A percentile compares a stretch with the other conserved stretches of the same genome.
Conservation (phyloP, 2,888 invertebrate genomes). For the Penaeus monodon region DNA sequence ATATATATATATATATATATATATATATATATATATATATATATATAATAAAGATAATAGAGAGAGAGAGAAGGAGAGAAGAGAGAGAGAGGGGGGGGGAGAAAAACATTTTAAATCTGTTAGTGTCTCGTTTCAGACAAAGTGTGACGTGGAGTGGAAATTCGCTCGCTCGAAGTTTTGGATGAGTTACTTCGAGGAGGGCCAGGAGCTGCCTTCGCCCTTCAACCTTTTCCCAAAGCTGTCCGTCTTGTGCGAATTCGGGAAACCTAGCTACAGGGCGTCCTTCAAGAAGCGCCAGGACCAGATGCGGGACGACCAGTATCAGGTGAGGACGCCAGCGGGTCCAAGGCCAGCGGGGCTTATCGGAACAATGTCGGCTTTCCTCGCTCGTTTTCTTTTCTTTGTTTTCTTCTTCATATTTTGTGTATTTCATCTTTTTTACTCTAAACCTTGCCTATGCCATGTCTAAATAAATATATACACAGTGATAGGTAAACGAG, state of each 20-base stretch:
- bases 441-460: too few species aligned
- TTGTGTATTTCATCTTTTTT: not conserved
- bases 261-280: not conserved
- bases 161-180: slow-evolving; percentile 93
- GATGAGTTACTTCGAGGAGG: slow-evolving; percentile 96
- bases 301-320: slow-evolving; percentile 56
- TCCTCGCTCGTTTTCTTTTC: not conserved
- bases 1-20: too few species aligned
- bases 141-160: slow-evolving; percentile 96
- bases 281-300: slow-evolving; percentile 56
- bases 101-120: not conserved
- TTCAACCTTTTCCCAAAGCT: slow-evolving; percentile 90
- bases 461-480: too few species aligned
- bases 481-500: too few species aligned
- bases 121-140: slow-evolving; percentile 76
- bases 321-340: slow-evolving; percentile 25
- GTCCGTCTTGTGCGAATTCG: slow-evolving; percentile 18
- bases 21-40: too few species aligned
- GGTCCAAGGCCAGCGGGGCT: not conserved
- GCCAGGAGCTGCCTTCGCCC: slow-evolving; percentile 90
- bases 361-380: not conserved
- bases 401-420: not conserved
- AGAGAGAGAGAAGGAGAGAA: too few species aligned
- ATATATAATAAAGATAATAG: too few species aligned
- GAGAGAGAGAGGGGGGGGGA: too few species aligned